A percentile compares a stretch with the other conserved stretches of the same genome.
These are phyloP conservation scores for Oryzaephilus surinamensis DNA, from an alignment of 1,140 invertebrate genomes.

Conservation along the genomic window DNA sequence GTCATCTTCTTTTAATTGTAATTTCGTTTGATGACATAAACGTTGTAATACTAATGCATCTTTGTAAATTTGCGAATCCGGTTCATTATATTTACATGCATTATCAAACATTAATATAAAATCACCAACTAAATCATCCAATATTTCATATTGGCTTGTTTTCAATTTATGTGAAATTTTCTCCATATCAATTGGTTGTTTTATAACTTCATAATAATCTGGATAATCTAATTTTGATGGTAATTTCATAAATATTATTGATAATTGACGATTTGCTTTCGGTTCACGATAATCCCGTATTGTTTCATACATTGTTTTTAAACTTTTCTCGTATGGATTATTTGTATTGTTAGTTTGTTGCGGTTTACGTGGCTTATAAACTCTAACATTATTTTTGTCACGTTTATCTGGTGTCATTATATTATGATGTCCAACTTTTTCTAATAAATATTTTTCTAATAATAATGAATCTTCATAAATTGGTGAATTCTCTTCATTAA, in stretches of 20 bases:
- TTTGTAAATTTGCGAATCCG: conserved; percentile 97
- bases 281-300: conserved; percentile 83
- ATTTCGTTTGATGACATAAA: conserved; percentile 84
- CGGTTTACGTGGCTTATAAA: conserved; percentile 40
- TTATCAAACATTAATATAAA: conserved; percentile 98
- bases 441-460: conserved; percentile 73
- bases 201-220: conserved; percentile 97
- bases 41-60: conserved; percentile 90
- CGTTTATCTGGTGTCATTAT: conserved; percentile 25
- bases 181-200: conserved; percentile 95
- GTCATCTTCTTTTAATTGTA: conserved; percentile 75
- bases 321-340: conserved; percentile 63
- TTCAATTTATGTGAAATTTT: conserved; percentile 84
- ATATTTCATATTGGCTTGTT: conserved; percentile 62
- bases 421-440: conserved; percentile 73
- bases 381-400: conserved; percentile 23
- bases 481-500: conserved; percentile 91
- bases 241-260: conserved; percentile 88
- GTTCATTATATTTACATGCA: conserved; percentile 98
- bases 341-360: too few species aligned
- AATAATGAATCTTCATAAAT: conserved; percentile 91
- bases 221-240: conserved; percentile 93
- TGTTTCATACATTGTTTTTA: conserved; percentile 80
- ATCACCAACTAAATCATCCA: conserved; percentile 88
- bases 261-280: conserved; percentile 71